Percentiles rank a stretch among this genome's conserved stretches.
These are phyloP conservation scores for Xenopus laevis DNA, from an alignment of 2,113 vertebrate genomes.

Conservation along the genomic window DNA sequence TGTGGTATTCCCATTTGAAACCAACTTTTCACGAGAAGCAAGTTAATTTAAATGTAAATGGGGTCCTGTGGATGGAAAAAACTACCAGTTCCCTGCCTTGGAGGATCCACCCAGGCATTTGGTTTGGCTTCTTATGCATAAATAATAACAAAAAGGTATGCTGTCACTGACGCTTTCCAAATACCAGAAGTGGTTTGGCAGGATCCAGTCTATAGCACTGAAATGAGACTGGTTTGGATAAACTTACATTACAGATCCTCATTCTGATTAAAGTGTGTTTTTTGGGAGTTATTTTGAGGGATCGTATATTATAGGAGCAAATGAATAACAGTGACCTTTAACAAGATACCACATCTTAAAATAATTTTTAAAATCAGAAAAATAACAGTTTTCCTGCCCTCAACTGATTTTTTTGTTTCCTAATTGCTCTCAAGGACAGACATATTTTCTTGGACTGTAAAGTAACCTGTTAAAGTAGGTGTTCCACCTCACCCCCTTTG, in stretches of 20 bases:
- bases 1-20: constrained; percentile 72
- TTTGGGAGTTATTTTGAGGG: constrained; percentile 53
- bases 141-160: constrained; percentile 71
- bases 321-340: constrained; percentile 47
- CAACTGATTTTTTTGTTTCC: constrained; percentile 50
- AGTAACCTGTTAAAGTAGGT: neutral
- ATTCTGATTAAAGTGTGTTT: constrained; percentile 46
- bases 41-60: constrained; percentile 75
- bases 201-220: constrained; percentile 48
- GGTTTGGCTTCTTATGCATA: constrained; percentile 69
- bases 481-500: neutral
- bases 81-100: constrained; percentile 61
- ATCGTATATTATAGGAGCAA: constrained; percentile 52
- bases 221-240: constrained; percentile 57
- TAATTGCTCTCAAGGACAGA: constrained; percentile 50
- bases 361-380: constrained; percentile 52
- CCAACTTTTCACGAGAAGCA: constrained; percentile 66
- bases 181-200: constrained; percentile 66
- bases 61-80: constrained; percentile 66
- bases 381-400: constrained; percentile 52
- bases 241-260: constrained; percentile 52
- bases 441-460: constrained; percentile 18
- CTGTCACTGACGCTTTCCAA: constrained; percentile 59
- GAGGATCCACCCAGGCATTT: constrained; percentile 67
- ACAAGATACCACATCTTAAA: constrained; percentile 52